These are phyloP conservation scores for Xanthorhoe spadicearia DNA, from an alignment of 2,888 invertebrate genomes.

Conservation along the genomic window DNA sequence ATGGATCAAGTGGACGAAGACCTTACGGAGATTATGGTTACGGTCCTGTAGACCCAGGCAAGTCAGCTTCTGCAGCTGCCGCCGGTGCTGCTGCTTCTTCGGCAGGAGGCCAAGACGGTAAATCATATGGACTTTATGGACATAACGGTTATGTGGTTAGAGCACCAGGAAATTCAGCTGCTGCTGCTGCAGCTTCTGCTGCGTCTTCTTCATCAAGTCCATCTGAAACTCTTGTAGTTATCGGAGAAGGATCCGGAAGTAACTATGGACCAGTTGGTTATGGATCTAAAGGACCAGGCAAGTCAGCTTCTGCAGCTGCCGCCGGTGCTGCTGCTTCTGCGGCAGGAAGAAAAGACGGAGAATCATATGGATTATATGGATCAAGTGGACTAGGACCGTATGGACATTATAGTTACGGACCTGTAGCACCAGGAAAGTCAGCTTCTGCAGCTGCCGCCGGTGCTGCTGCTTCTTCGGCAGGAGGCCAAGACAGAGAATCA, in stretches of 20 bases:
- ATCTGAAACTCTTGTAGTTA: neutral
- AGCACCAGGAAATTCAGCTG: constrained; percentile 31
- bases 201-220: constrained; percentile 3
- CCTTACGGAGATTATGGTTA: too few species aligned
- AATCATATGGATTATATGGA: neutral
- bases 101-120: neutral
- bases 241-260: neutral
- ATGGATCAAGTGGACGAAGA: neutral
- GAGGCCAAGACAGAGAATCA: neutral
- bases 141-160: constrained; percentile 22
- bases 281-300: neutral
- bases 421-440: neutral
- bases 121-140: constrained; percentile 11
- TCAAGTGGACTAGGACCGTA: neutral
- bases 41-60: too few species aligned
- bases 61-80: neutral
- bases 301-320: neutral
- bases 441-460: neutral
- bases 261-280: neutral
- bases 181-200: constrained; percentile 34
- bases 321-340: neutral
- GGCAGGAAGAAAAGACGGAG: neutral
- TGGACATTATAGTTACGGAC: constrained; percentile 7
- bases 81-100: neutral
- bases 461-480: neutral